phyloP scores from a whole-genome alignment of 2,888 invertebrate genomes.

The Cryptus viduatorius region DNA sequence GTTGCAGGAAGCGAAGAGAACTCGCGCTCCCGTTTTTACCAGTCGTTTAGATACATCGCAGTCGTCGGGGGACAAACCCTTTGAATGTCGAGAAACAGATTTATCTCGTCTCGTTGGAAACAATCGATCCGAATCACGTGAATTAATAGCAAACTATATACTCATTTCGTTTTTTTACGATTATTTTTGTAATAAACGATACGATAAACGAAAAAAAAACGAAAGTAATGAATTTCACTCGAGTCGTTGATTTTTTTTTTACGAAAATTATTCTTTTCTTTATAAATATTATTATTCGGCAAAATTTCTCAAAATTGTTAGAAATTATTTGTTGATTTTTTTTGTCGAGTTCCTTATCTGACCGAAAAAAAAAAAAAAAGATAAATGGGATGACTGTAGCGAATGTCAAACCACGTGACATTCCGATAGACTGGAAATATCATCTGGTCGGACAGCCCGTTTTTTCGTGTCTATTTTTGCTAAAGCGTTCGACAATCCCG shows the following conservation, averaged over 20 bases:
- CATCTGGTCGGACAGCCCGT: background rate
- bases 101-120: background rate
- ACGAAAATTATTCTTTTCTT: too few species aligned
- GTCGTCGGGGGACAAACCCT: background rate
- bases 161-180: background rate
- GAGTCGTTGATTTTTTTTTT: too few species aligned
- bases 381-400: constrained; percentile 16
- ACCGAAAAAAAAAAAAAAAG: too few species aligned
- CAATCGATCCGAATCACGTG: background rate
- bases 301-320: too few species aligned
- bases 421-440: constrained; percentile 49
- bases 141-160: background rate
- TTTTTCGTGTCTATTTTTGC: background rate
- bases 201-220: background rate
- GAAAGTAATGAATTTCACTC: too few species aligned
- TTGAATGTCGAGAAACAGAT: background rate
- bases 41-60: constrained; percentile 16
- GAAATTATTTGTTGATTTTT: too few species aligned
- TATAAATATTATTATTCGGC: too few species aligned
- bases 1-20: constrained; percentile 27
- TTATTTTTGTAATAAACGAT: too few species aligned
- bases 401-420: constrained; percentile 31
- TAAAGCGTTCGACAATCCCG: background rate
- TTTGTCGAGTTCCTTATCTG: too few species aligned
- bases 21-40: constrained; percentile 22